A percentile compares a stretch with the other conserved stretches of the same genome.
Evolutionary conservation across 2,113 vertebrate species (phyloP).

Genomic region (Chlorocebus sabaeus): DNA sequence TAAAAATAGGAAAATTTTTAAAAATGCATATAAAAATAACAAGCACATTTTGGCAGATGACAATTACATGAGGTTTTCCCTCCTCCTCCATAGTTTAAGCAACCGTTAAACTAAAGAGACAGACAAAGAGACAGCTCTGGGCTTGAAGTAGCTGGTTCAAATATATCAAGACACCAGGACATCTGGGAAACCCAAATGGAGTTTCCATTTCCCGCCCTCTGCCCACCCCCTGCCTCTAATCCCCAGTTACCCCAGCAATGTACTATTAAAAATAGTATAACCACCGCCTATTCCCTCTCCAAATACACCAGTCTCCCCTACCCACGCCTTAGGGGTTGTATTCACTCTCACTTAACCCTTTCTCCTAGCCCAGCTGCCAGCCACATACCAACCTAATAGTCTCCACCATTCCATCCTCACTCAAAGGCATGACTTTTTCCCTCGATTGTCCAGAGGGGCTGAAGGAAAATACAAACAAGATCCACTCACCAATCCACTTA

Average conservation of each 20-base stretch:
- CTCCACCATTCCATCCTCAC: not conserved
- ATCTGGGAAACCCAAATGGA: not conserved
- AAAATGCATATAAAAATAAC: too few species aligned
- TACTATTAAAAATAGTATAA: not conserved
- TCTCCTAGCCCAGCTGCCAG: not conserved
- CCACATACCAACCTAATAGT: not conserved
- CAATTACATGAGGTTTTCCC: not conserved
- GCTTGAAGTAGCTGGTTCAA: not conserved
- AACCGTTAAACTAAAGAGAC: not conserved
- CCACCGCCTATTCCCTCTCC: not conserved
- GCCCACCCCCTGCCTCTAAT: not conserved
- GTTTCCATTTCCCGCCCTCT: not conserved
- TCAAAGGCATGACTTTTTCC: not conserved
- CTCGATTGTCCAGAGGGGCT: not conserved
- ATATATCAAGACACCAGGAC: not conserved
- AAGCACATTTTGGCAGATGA: not conserved
- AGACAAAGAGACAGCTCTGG: not conserved
- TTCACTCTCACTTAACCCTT: not conserved
- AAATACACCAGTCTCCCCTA: not conserved
- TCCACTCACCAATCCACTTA: conserved; percentile 91
- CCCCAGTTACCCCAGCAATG: not conserved
- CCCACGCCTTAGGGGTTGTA: not conserved
- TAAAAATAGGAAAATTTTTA: too few species aligned
- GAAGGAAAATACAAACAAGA: not conserved
- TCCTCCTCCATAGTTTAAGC: not conserved